Base-by-base conservation (phyloP, 2,888 invertebrate species). In the Ornithoptera priamus region DNA sequence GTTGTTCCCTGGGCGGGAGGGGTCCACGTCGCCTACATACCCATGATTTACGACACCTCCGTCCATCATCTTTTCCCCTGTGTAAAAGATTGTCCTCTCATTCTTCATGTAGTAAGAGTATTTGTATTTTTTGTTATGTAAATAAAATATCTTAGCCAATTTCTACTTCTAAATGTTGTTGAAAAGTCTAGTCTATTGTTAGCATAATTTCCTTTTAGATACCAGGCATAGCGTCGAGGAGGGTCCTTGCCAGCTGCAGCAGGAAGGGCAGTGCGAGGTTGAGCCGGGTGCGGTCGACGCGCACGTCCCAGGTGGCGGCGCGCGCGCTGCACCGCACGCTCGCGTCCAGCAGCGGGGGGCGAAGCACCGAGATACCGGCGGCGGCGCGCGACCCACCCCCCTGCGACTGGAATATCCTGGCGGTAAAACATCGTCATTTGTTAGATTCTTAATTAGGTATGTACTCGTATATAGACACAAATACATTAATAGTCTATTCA, bases 261-360 rank as follows among this genome's bases (percentile, higher is more conserved):
- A 96, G 86, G 88, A 97, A 96, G 0, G 96, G 95, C 72, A 96
- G 93, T 0, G 96, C 95, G 0, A 97, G 87, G 82, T 96, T 96
- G 68, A 96, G 80, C 53, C 96, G 89, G 2, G 96, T 94, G 74
- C 95, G 93, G 81, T 97, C 97, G 7, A 97, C 93, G 24, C 96
- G 93, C 22, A 96, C 93, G 82, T 97, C 96, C 62, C 93, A 93
- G 72, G 94, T 94, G 83, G 89, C 93, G 82, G 94, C 95, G 58
- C 66, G 94, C 93, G 53, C 94, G 93, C 68, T 94, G 93, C 78
- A 94, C 93, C 95, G 94, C 77, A 95, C 94, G 0, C 94, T 94
- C 5, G 95, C 91, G 80, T 96, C 96, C 15, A 96, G 88, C 56
- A 97, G 94, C 1, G 97, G 96, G 1, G 96, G 95, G 68, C 95